Evolutionary conservation across 2,888 invertebrate genomes (phyloP).

Genomic region (Catocala nupta): DNA sequence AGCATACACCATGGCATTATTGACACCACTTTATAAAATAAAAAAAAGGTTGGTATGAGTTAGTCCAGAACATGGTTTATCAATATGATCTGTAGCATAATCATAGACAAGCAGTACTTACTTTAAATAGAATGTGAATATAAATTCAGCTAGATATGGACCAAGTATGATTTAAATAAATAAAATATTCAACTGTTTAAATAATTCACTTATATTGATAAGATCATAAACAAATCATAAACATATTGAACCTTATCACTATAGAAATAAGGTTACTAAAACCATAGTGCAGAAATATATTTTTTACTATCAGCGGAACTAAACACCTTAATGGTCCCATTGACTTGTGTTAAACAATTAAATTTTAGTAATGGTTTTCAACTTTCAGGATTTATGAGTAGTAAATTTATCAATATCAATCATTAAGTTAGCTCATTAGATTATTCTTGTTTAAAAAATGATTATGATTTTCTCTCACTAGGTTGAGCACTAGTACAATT

Average conservation of each 20-base stretch:
- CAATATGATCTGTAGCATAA: too few species aligned
- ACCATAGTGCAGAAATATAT: slow-evolving; percentile 3
- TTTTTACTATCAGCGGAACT: slow-evolving; percentile 41
- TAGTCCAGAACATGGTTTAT: too few species aligned
- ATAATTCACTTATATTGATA: slow-evolving; percentile 24
- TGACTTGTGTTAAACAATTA: slow-evolving; percentile 45
- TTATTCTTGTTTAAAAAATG: too few species aligned
- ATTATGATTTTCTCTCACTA: too few species aligned
- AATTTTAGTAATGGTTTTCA: slow-evolving; percentile 9
- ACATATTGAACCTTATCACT: background rate
- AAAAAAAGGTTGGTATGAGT: too few species aligned
- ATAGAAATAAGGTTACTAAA: slow-evolving; percentile 8
- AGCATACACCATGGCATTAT: too few species aligned
- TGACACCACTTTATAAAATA: too few species aligned
- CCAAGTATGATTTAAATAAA: slow-evolving; percentile 4
- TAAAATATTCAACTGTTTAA: slow-evolving; percentile 26
- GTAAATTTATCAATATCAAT: background rate
- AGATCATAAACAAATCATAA: background rate
- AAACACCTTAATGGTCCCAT: slow-evolving; percentile 49
- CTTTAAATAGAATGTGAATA: too few species aligned
- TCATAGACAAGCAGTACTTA: too few species aligned
- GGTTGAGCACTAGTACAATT: too few species aligned
- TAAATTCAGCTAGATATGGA: too few species aligned
- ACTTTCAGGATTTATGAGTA: background rate
- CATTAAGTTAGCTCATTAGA: too few species aligned